Evolutionary conservation across 64 coral and sea anemone species (phyloP).

Genomic region (Acropora yongei): DNA sequence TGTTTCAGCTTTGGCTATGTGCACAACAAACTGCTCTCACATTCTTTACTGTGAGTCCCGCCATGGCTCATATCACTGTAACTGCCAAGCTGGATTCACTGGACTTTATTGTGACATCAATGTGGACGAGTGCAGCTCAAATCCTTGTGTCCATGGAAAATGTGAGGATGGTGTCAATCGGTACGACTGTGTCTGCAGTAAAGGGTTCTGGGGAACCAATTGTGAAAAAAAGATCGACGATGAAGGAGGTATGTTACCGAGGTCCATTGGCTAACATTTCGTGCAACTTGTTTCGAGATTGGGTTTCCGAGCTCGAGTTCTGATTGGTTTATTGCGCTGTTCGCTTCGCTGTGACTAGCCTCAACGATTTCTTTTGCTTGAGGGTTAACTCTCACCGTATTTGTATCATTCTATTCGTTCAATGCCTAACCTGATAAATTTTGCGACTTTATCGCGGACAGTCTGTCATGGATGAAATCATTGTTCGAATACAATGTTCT

Average conservation of each 20-base stretch:
- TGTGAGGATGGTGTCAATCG: slow-evolving; percentile 63
- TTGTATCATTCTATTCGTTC: not conserved
- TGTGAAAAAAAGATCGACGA: slow-evolving; percentile 51
- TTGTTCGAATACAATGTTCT: not conserved
- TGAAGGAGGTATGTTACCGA: slow-evolving; percentile 25
- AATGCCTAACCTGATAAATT: not conserved
- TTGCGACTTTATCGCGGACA: not conserved
- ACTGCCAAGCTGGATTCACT: slow-evolving; percentile 54
- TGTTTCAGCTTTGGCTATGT: slow-evolving; percentile 21
- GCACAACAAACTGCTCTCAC: slow-evolving; percentile 63
- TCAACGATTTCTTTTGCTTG: not conserved
- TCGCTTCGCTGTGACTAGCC: not conserved
- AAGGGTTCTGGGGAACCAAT: slow-evolving; percentile 55
- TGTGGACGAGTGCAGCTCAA: slow-evolving; percentile 59
- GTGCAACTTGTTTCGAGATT: not conserved
- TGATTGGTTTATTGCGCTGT: not conserved
- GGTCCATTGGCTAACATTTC: not conserved
- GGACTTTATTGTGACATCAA: slow-evolving; percentile 62
- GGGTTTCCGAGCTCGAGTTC: not conserved
- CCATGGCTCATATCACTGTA: slow-evolving; percentile 18
- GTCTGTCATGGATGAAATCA: not conserved
- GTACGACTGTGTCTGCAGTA: slow-evolving; percentile 67
- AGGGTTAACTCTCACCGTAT: not conserved
- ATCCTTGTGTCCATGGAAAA: slow-evolving; percentile 61
- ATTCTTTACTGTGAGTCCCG: slow-evolving; percentile 42